Percentiles rank a stretch among this genome's conserved stretches.
Evolutionary conservation across 2,797 vertebrate genomes (phyloP).

Genomic region (Enoplosus armatus): DNA sequence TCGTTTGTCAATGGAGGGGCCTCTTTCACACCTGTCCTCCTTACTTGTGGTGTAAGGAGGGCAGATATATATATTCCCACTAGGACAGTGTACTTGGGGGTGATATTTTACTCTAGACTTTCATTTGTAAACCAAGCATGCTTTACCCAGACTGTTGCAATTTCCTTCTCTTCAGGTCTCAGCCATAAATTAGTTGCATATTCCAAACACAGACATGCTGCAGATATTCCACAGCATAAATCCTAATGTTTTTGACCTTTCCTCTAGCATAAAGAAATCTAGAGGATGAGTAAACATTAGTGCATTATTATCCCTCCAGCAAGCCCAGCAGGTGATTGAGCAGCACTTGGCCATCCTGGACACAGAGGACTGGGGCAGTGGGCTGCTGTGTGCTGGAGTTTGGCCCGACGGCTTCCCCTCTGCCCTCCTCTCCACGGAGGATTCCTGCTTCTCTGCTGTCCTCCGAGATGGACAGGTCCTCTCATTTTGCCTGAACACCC

Average conservation of each 20-base stretch:
- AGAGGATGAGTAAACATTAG: neutral
- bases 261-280: neutral
- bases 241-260: neutral
- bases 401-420: constrained; percentile 95
- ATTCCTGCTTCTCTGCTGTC: constrained; percentile 92
- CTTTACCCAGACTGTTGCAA: no score
- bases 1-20: neutral
- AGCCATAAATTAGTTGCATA: no score
- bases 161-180: no score
- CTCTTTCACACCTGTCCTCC: no score
- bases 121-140: no score
- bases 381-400: constrained; percentile 91
- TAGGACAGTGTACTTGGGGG: no score
- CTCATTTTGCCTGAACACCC: constrained; percentile 91
- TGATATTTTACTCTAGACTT: no score
- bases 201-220: neutral
- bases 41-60: no score
- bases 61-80: no score
- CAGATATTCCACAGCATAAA: neutral
- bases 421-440: constrained; percentile 89
- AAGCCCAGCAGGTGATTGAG: constrained; percentile 88
- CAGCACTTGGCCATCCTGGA: constrained; percentile 86
- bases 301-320: constrained; percentile 73
- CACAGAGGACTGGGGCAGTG: constrained; percentile 85
- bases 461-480: constrained; percentile 93